Base-by-base conservation (phyloP, 2,113 vertebrate genomes). In the Oryzias melastigma region DNA sequence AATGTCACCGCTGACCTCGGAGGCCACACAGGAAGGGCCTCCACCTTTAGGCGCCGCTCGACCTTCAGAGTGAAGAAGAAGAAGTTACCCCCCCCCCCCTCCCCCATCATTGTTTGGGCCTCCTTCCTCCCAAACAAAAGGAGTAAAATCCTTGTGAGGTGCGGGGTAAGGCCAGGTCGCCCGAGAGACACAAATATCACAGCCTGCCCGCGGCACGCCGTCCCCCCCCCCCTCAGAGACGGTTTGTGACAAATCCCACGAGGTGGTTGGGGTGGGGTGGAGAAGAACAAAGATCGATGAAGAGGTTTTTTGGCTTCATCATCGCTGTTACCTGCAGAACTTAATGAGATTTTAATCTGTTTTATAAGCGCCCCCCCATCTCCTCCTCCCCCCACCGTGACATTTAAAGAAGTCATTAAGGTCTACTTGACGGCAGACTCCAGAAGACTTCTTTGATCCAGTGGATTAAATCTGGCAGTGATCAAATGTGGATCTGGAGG, bases 331-430 rank as follows among this genome's bases (percentile, higher is more conserved):
- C 22, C 29, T 76, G 52, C 57, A 52, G 5, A 15, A 61, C 40
- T 63, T 81, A 73, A 83, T 81, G 75, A 78, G 69, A 58, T 78
- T 80, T 71, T 67, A 70, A 72, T 77, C 69, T 29, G 58, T 61
- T 40, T 5, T 53, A 22, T 62, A 55, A 52, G 49, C 25, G 5
- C 3, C 25, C 3, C 25, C 25, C 25, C 25, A 3, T 62, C 79
- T 17, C 18, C 53, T 20, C 57, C 57, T 48, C 53, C 57, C 54
- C 62, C 46, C 35, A 18, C 42, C 0, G 20, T 81, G 80, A 81
- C 83, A 81, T 78, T 85, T 73, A 78, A 76, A 65, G 63, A 60
- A 61, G 67, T 71, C 71, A 50, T 78, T 48, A 73, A 49, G 63
- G 12, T 18, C 58, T 14, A 14, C 64, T 72, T 59, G 63, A 47